phyloP scores from a whole-genome alignment of 53 echinoderm and acorn worm species.

The Crossaster papposus region DNA sequence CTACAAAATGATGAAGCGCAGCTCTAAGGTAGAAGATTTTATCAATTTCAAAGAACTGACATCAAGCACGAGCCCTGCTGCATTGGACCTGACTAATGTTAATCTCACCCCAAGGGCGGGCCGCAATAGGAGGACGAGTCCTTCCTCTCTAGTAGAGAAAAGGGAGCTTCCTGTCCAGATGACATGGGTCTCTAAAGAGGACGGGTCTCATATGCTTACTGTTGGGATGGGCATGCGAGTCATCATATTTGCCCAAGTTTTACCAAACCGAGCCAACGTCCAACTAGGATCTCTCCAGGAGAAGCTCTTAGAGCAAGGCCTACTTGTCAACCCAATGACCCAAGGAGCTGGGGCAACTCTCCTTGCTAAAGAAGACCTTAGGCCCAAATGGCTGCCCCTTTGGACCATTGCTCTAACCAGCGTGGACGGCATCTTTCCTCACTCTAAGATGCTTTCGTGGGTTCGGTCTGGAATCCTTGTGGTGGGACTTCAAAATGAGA shows the following conservation, averaged over 20 bases:
- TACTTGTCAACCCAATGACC: slow-evolving; percentile 38
- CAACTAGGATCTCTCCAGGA: slow-evolving; percentile 61
- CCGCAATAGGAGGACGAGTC: slow-evolving; percentile 28
- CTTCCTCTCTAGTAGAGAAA: slow-evolving; percentile 17
- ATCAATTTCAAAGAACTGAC: slow-evolving; percentile 60
- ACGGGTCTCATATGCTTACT: slow-evolving; percentile 91
- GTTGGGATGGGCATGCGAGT: slow-evolving; percentile 89
- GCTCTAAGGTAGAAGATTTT: slow-evolving; percentile 96
- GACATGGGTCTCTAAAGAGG: slow-evolving; percentile 96
- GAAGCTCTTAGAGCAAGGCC: slow-evolving; percentile 57
- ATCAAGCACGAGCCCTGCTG: slow-evolving; percentile 21
- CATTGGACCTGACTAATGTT: slow-evolving; percentile 57
- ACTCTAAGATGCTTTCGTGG: slow-evolving; percentile 97
- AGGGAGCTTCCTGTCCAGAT: slow-evolving; percentile 80
- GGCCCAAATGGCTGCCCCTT: slow-evolving; percentile 82
- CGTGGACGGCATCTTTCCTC: slow-evolving; percentile 91
- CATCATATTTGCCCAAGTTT: slow-evolving; percentile 78
- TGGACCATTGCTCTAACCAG: slow-evolving; percentile 77
- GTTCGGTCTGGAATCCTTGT: slow-evolving; percentile 96
- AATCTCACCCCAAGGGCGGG: slow-evolving; percentile 38
- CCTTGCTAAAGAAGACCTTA: slow-evolving; percentile 66
- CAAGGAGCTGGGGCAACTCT: slow-evolving; percentile 64
- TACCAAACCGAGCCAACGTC: slow-evolving; percentile 60
- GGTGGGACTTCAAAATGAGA: slow-evolving; percentile 93
- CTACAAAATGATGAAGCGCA: slow-evolving; percentile 96